These are phyloP conservation scores for Apodemia duryi DNA, from an alignment of 2,888 invertebrate species.

Conservation along the genomic window DNA sequence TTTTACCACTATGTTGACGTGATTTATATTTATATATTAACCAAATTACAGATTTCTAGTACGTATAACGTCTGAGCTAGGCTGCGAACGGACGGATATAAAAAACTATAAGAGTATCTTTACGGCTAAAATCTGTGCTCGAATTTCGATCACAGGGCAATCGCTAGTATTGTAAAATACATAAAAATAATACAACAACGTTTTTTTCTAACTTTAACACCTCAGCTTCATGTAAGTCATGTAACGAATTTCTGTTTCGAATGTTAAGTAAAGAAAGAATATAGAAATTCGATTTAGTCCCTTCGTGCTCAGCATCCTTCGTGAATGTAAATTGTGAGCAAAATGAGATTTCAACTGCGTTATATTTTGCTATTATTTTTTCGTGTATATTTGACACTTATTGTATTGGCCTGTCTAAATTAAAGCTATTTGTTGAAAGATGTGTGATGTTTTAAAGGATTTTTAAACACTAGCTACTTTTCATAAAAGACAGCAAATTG, in stretches of 20 bases:
- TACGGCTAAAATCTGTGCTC: too few relatives aligned
- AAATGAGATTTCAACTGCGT: slow-evolving; percentile 55
- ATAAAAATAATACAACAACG: neutral
- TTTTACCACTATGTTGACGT: too few relatives aligned
- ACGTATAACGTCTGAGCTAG: too few relatives aligned
- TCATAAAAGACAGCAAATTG: too few relatives aligned
- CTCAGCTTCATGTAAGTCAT: slow-evolving; percentile 28
- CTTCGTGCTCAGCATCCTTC: slow-evolving; percentile 55
- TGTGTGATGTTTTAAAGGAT: too few relatives aligned
- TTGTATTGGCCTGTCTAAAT: too few relatives aligned
- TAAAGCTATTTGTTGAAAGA: too few relatives aligned
- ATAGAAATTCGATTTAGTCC: slow-evolving; percentile 72
- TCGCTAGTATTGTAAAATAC: neutral
- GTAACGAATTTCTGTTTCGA: slow-evolving; percentile 47
- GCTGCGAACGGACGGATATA: too few relatives aligned
- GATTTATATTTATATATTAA: too few relatives aligned
- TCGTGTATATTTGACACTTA: neutral
- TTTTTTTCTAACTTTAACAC: neutral
- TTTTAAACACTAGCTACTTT: too few relatives aligned
- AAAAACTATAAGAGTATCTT: too few relatives aligned
- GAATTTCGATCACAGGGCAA: neutral
- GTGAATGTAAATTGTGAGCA: slow-evolving; percentile 68
- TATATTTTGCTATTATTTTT: slow-evolving; percentile 29
- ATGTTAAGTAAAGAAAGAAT: slow-evolving; percentile 59
- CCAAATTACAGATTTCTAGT: too few relatives aligned